Percentiles rank a stretch among this genome's conserved stretches.
These are phyloP conservation scores for Gavia stellata DNA, from an alignment of 2,113 vertebrate species.

Conservation along the genomic window DNA sequence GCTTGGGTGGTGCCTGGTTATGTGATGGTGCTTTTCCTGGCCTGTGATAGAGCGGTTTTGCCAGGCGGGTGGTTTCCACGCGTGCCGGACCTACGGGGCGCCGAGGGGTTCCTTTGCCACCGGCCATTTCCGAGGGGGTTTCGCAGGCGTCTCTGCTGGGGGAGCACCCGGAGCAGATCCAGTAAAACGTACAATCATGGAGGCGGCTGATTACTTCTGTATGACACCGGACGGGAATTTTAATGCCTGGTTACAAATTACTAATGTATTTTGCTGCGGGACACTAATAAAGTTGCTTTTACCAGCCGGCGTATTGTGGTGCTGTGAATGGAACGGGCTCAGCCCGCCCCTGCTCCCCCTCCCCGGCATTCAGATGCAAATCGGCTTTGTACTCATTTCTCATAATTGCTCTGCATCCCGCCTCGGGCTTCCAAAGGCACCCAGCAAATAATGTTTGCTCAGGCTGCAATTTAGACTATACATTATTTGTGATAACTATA, in stretches of 20 bases:
- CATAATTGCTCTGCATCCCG: constrained; percentile 52
- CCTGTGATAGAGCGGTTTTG: neutral
- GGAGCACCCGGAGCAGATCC: neutral
- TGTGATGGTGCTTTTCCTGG: neutral
- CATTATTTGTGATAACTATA: constrained; percentile 57
- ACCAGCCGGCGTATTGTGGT: constrained; percentile 48
- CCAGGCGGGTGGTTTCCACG: neutral
- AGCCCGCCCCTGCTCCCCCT: neutral
- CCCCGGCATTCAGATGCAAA: constrained; percentile 59
- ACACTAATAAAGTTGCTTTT: constrained; percentile 73
- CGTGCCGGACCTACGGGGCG: accelerated
- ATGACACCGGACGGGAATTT: neutral
- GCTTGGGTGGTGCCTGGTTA: neutral
- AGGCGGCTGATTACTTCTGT: neutral
- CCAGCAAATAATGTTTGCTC: constrained; percentile 56
- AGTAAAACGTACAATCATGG: neutral
- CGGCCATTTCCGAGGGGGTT: neutral
- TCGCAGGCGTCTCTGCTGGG: neutral
- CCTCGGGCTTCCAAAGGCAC: constrained; percentile 58
- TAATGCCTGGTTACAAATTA: constrained; percentile 50
- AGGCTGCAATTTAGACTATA: constrained; percentile 47
- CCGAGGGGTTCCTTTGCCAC: neutral
- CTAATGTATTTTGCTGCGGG: constrained; percentile 61
- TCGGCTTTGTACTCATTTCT: constrained; percentile 47
- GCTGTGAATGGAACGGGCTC: constrained; percentile 41